Evolutionary conservation across 2,888 invertebrate species (phyloP).

Genomic region (Prosapia bicincta): DNA sequence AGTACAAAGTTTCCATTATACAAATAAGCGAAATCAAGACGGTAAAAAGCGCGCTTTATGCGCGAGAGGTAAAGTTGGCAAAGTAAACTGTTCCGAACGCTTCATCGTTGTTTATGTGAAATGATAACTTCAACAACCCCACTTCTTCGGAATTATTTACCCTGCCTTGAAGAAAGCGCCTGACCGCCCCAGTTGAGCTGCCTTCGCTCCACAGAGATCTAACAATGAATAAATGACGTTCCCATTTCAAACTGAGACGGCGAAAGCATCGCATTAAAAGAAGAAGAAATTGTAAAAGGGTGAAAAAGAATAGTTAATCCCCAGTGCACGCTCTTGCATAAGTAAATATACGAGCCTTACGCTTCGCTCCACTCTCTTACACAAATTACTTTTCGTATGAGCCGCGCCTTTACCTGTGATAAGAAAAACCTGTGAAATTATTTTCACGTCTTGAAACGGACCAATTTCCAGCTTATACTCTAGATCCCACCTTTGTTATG

Average conservation of each 20-base stretch:
- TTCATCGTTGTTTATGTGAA: not conserved
- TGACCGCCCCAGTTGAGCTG: not conserved
- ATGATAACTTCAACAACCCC: not conserved
- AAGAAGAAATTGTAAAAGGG: not conserved
- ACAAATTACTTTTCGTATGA: not conserved
- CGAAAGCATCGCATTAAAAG: constrained; percentile 2
- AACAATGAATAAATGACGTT: constrained; percentile 2
- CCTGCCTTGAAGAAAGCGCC: not conserved
- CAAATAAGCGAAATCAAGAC: not conserved
- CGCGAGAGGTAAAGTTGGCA: not conserved
- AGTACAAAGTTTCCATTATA: not conserved
- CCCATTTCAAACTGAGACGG: not conserved
- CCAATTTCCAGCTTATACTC: not conserved
- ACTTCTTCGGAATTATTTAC: not conserved
- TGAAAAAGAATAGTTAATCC: constrained; percentile 2
- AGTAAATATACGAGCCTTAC: not conserved
- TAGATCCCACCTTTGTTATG: not conserved
- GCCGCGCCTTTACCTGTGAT: not conserved
- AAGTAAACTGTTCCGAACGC: not conserved
- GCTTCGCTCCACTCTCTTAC: not conserved
- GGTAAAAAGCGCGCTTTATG: not conserved
- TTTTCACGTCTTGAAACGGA: not conserved
- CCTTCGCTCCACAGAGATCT: not conserved
- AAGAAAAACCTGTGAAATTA: not conserved
- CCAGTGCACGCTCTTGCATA: not conserved